Evolutionary conservation across 2,113 vertebrate genomes (phyloP).

Genomic region (Peromyscus californicus): DNA sequence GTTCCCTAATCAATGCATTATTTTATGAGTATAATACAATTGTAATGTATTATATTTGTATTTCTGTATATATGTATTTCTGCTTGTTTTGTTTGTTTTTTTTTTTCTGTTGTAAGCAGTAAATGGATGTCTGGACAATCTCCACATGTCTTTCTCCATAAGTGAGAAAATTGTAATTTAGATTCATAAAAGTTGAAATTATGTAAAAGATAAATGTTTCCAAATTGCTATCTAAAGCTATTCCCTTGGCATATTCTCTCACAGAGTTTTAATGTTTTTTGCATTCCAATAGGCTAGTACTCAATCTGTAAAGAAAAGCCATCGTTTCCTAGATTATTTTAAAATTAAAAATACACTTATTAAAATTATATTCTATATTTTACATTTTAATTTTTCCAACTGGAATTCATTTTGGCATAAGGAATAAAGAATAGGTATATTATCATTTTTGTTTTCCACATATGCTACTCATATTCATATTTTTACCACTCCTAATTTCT

Average conservation of each 20-base stretch:
- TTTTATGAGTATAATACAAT: neutral
- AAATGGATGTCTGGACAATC: neutral
- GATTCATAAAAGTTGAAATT: slow-evolving; percentile 4
- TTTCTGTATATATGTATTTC: too few species aligned
- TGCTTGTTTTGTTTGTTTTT: neutral
- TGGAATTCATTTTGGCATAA: slow-evolving; percentile 42
- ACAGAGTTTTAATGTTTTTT: neutral
- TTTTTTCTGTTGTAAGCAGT: neutral
- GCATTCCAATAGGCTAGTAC: neutral
- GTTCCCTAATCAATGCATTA: neutral
- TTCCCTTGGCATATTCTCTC: neutral
- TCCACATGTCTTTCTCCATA: neutral
- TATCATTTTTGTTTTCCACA: slow-evolving; percentile 47
- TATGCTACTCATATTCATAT: neutral
- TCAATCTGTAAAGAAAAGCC: neutral
- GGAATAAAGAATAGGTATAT: neutral
- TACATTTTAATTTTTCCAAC: slow-evolving; percentile 24
- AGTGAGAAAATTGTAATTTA: neutral
- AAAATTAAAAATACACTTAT: slow-evolving; percentile 44
- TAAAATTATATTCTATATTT: neutral
- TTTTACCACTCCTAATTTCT: neutral
- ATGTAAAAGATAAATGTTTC: neutral
- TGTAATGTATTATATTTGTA: too few species aligned
- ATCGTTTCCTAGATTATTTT: slow-evolving; percentile 10
- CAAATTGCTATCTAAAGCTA: neutral